Conservation (phyloP, 1,140 invertebrate genomes). For the Temnothorax nylanderi region DNA sequence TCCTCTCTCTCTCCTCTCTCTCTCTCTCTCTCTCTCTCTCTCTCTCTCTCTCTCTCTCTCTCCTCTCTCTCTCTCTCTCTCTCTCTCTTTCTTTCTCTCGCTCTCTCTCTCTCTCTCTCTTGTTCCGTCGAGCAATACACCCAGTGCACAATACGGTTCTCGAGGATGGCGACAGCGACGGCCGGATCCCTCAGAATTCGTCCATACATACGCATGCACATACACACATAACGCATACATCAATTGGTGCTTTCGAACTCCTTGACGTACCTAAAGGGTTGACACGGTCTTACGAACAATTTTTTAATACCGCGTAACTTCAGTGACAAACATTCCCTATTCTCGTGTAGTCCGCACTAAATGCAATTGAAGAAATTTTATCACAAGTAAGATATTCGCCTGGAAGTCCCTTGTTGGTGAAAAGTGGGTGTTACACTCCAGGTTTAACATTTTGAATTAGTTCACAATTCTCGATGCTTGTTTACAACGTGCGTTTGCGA, state of each 20-base stretch:
- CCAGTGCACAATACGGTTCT: slow-evolving; percentile 8
- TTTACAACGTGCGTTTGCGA: background rate
- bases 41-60: slow-evolving; percentile 18
- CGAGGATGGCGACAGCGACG: slow-evolving; percentile 10
- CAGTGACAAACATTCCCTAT: background rate
- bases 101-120: slow-evolving; percentile 2
- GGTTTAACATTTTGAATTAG: background rate
- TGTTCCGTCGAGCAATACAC: background rate
- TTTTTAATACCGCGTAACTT: slow-evolving; percentile 30
- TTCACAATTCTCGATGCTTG: background rate
- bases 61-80: background rate
- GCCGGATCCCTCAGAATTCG: slow-evolving; percentile 28
- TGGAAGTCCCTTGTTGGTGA: background rate
- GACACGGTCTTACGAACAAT: background rate
- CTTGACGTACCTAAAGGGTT: background rate
- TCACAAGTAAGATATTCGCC: slow-evolving; percentile 30
- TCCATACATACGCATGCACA: background rate
- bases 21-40: slow-evolving; percentile 25
- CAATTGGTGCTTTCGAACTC: slow-evolving; percentile 12
- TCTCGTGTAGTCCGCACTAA: background rate
- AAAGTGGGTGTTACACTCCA: background rate
- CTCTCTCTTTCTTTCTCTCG: background rate
- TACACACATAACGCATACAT: background rate
- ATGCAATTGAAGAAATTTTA: slow-evolving; percentile 18
- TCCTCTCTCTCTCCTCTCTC: background rate